A percentile compares a stretch with the other conserved stretches of the same genome.
These are phyloP conservation scores for Diplogasteroides magnus DNA, from an alignment of 1,140 invertebrate genomes.

Conservation along the genomic window DNA sequence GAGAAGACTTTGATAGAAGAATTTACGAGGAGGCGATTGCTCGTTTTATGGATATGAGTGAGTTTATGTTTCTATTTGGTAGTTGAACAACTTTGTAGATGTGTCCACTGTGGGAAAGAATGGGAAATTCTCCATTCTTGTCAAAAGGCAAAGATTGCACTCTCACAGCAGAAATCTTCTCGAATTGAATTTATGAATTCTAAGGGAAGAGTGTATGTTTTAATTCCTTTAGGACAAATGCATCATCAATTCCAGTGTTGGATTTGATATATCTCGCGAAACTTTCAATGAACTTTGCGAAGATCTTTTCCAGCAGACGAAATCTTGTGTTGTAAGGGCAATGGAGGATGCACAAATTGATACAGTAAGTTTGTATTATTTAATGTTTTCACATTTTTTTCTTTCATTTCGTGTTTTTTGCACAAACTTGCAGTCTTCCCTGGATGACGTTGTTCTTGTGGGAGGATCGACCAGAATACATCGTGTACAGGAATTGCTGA, in stretches of 20 bases:
- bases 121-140: too few species aligned
- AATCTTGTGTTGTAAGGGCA: background rate
- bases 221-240: too few species aligned
- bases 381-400: too few species aligned
- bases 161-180: too few species aligned
- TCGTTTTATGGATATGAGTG: background rate
- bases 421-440: too few species aligned
- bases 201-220: too few species aligned
- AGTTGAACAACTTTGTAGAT: too few species aligned
- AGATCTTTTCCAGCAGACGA: background rate
- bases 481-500: background rate
- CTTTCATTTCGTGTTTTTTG: background rate
- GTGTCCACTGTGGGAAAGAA: too few species aligned
- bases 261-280: background rate
- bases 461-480: background rate
- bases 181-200: too few species aligned
- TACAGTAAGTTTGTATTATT: too few species aligned
- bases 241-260: background rate
- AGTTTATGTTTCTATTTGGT: too few species aligned
- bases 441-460: background rate
- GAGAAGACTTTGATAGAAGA: conserved; percentile 68
- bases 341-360: background rate
- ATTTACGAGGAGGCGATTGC: conserved; percentile 79
- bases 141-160: too few species aligned
- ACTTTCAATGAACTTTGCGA: background rate